A percentile compares a stretch with the other conserved stretches of the same genome.
These are phyloP conservation scores for Aricia agestis DNA, from an alignment of 1,140 invertebrate species.

Conservation along the genomic window DNA sequence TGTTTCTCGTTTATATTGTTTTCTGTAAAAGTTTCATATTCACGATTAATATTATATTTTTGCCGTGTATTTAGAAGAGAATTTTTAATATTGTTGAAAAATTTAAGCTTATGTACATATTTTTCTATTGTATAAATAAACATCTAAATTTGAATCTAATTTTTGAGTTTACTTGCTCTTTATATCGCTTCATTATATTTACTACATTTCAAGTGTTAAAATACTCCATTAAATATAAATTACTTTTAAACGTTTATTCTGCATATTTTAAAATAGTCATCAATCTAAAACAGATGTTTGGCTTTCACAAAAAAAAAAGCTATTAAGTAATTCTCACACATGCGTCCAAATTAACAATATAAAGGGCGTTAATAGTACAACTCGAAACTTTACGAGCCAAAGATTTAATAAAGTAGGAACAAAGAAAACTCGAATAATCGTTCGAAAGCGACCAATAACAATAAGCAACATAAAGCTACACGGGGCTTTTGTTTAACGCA, in stretches of 20 bases:
- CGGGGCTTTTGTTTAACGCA: background rate
- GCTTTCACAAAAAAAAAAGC: background rate
- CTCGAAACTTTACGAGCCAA: background rate
- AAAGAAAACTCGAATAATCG: background rate
- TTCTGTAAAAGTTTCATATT: background rate
- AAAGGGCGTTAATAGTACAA: background rate
- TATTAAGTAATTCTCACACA: constrained; percentile 10
- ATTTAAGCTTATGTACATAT: background rate
- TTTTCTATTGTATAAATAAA: background rate
- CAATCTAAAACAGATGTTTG: background rate
- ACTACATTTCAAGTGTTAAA: background rate
- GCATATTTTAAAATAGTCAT: background rate
- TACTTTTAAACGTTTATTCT: background rate
- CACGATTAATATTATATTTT: background rate
- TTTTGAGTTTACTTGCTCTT: too few species aligned
- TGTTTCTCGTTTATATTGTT: background rate
- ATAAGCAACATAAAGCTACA: background rate
- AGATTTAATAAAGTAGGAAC: background rate
- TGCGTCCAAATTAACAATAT: background rate
- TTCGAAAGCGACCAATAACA: background rate
- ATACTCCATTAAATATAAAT: background rate
- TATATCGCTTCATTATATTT: too few species aligned
- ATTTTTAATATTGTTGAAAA: background rate
- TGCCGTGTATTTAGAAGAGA: background rate
- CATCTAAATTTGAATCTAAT: too few species aligned